Evolutionary conservation across 1,140 invertebrate species (phyloP).

Genomic region (Drosophila seguyi): DNA sequence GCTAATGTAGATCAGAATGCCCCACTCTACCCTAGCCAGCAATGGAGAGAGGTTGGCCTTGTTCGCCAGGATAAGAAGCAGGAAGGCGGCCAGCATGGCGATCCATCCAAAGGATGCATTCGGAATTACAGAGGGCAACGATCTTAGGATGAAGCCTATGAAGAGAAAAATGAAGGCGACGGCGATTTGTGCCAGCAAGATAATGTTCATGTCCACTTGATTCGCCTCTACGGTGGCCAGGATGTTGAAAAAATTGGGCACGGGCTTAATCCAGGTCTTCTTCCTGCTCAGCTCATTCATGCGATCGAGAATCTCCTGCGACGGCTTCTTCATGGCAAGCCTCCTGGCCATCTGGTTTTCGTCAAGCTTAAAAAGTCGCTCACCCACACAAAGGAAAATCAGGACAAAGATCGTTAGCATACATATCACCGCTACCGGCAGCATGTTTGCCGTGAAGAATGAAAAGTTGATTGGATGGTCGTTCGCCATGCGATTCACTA

Average conservation of each 20-base stretch:
- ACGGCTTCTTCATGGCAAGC: slow-evolving; percentile 91
- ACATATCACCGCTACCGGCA: slow-evolving; percentile 89
- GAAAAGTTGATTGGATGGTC: slow-evolving; percentile 90
- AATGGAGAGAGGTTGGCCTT: slow-evolving; percentile 89
- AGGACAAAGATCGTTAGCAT: slow-evolving; percentile 88
- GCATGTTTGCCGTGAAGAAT: slow-evolving; percentile 91
- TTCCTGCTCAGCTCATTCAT: slow-evolving; percentile 32
- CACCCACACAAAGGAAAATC: slow-evolving; percentile 89
- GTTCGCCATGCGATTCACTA: slow-evolving; percentile 88
- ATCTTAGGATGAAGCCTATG: neutral
- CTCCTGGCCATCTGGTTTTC: slow-evolving; percentile 90
- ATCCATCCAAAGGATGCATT: slow-evolving; percentile 9
- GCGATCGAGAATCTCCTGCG: slow-evolving; percentile 90
- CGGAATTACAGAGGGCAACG: neutral
- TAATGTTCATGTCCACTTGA: slow-evolving; percentile 13
- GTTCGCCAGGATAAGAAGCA: slow-evolving; percentile 88
- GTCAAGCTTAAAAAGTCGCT: slow-evolving; percentile 87
- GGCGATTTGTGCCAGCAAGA: neutral
- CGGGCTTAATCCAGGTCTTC: slow-evolving; percentile 85
- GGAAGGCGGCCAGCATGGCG: slow-evolving; percentile 88
- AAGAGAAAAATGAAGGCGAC: neutral
- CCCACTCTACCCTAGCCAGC: slow-evolving; percentile 91
- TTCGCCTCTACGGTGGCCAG: slow-evolving; percentile 48
- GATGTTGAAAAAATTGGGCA: slow-evolving; percentile 86
- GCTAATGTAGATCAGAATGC: slow-evolving; percentile 91